Evolutionary conservation across 2,797 vertebrate genomes (phyloP), one percentile per base, ranked within the genome.

Genomic region (Bradypus variegatus): DNA sequence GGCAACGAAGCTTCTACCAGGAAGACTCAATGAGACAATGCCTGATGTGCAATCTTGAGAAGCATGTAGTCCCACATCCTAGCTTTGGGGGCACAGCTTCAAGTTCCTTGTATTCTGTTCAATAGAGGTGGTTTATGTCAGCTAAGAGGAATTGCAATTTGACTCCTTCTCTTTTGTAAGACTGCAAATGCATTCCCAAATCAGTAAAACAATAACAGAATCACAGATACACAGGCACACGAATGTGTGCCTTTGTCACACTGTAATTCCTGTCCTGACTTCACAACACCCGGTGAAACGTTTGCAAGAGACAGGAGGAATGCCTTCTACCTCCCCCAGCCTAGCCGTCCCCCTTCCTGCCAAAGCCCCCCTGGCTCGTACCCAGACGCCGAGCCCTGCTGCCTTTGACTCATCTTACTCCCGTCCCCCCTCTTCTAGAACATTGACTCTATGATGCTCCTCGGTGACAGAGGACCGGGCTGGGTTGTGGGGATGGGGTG

Each of bases 81-180:
- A 50, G 75, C 36, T 89, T 76, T 85, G 15, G 62, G 70, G n/a
- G 27, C 27, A 86, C 25, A 53, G 64, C 25, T 38, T 75, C 21
- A 31, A 14, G 13, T 65, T 80, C 45, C 50, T 9, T 53, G 58
- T 79, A 25, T 78, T 93, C 75, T 64, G 38, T 58, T 91, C 79
- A 69, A 25, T 67, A 90, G 79, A 81, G 8, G 27, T 84, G 50
- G 69, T 77, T 81, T 83, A 77, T 55, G 58, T 38, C 14, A 55
- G 10, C 33, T 79, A 45, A 86, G 93, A 70, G 36, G 84, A 91
- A 92, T 58, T 21, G 1, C 18, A 48, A 45, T 58, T 85, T 85
- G 89, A 79, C 29, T 92, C 41, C 62, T 92, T 41, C 62, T 91
- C 69, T 78, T 73, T 92, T 84, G 8, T 53, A 70, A 91, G 64